Base-by-base conservation (phyloP, 2,888 invertebrate species). In the Drosophila emarginata region DNA sequence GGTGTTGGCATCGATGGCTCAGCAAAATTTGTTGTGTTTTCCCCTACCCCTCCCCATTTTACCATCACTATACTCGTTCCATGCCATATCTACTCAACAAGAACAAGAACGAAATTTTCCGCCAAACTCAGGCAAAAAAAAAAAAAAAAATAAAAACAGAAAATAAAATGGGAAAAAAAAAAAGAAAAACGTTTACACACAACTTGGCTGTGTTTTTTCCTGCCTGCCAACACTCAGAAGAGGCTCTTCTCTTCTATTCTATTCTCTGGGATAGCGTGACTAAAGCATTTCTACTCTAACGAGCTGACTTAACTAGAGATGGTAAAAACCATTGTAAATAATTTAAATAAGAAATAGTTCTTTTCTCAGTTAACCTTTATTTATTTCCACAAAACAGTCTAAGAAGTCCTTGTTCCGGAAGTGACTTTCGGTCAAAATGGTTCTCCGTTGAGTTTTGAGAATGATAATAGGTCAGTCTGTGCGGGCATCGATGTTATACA, bases 251-350 rank as follows among this genome's bases (percentile, higher is more conserved):
- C 45, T 51, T 68, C 67, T 56, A 50, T 45, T 26, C 32, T 18
- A 11, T 51, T 53, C 52, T 45, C 14, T 21, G 18, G 40, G 37
- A 26, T 45, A 74, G 77, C 87, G 89, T 87, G 88, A 82, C 89
- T 88, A 73, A 78, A 82, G 86, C 80, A 74, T 76, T 85, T 85
- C 72, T 64, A 52, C 78, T 87, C 79, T 85, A 85, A 88, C 89
- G 83, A 85, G 87, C 63, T 57, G 56, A 37, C 53, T 21, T 23
- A 56, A 40, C 23, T 51, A 57, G 71, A 40, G 65, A 66, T 32
- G 45, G 62, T 5, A 40, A 1, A 21, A 21, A 45, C 11, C 12
- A 18, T 4, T n/a, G 45, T 1, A 45, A 11, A 45, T 21, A 18
- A 37, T n/a, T 37, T 32, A 32, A 32, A n/a, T n/a, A n/a, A n/a